Conservation (phyloP, 2,888 invertebrate genomes). For the Crematogaster levior region DNA sequence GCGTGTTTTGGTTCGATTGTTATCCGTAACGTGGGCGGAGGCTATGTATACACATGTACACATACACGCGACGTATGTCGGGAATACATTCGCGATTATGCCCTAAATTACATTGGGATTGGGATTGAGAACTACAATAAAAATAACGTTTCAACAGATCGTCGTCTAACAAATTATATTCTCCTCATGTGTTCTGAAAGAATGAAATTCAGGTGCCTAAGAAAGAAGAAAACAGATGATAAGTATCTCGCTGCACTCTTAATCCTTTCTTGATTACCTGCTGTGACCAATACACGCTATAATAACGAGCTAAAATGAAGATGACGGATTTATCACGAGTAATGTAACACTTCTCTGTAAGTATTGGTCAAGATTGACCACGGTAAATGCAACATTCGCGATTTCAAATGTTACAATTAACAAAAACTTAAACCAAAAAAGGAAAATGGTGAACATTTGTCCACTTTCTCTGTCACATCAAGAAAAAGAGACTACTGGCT, state of each 20-base stretch:
- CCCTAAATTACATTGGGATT: background rate
- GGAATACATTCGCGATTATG: background rate
- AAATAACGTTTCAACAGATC: background rate
- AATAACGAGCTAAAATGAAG: background rate
- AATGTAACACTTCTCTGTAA: background rate
- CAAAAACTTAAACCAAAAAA: background rate
- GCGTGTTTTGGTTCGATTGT: constrained; percentile 52
- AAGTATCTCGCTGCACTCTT: constrained; percentile 19
- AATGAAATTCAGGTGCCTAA: constrained; percentile 40
- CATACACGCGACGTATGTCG: background rate
- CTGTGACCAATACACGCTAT: background rate
- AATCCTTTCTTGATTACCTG: constrained; percentile 41
- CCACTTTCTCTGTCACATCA: background rate
- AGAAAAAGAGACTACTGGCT: background rate
- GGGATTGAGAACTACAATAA: constrained; percentile 49
- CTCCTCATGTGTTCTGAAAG: constrained; percentile 24
- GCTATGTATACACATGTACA: constrained; percentile 3
- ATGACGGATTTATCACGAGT: background rate
- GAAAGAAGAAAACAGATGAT: background rate
- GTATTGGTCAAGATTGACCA: background rate
- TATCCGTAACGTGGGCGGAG: constrained; percentile 39
- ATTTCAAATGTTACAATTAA: background rate
- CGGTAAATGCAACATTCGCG: background rate
- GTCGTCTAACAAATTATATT: background rate
- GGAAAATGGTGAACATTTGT: background rate